A percentile compares a stretch with the other conserved stretches of the same genome.
Conservation (phyloP, 2,797 vertebrate genomes). For the Sebastes cheni region DNA sequence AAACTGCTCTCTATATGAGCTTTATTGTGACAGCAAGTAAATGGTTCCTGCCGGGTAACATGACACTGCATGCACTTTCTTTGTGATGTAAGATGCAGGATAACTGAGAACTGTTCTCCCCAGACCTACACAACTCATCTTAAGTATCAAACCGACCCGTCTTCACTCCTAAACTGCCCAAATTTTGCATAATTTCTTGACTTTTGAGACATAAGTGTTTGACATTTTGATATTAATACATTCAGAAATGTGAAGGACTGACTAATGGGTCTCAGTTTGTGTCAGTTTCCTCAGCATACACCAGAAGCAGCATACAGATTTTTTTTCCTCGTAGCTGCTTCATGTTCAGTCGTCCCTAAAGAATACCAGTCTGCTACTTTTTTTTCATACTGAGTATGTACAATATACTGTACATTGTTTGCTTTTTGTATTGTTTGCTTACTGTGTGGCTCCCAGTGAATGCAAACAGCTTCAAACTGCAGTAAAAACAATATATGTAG, state of each 20-base stretch:
- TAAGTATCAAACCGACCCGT: not conserved
- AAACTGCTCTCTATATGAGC: not conserved
- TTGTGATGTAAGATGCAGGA: not conserved
- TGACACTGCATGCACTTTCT: not conserved
- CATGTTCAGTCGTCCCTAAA: not conserved
- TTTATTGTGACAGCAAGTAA: conserved; percentile 3
- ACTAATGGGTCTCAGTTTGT: not conserved
- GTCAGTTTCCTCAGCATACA: not conserved
- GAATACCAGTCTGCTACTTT: not conserved
- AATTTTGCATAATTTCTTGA: not conserved
- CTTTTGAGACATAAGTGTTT: not conserved
- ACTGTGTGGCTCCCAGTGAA: not conserved
- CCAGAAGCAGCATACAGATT: not conserved
- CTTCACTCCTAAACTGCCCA: not conserved
- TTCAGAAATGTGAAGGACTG: conserved; percentile 2
- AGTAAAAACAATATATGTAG: not conserved
- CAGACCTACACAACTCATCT: not conserved
- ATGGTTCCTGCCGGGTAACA: not conserved
- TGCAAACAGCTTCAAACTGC: not conserved
- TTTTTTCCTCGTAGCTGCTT: not conserved
- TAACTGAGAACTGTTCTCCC: not conserved
- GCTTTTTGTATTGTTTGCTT: not conserved
- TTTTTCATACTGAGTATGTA: not conserved
- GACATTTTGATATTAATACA: conserved; percentile 7
- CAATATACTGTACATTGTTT: not conserved